phyloP scores from a whole-genome alignment of 2,888 invertebrate genomes.

The Calliphora vomitoria region DNA sequence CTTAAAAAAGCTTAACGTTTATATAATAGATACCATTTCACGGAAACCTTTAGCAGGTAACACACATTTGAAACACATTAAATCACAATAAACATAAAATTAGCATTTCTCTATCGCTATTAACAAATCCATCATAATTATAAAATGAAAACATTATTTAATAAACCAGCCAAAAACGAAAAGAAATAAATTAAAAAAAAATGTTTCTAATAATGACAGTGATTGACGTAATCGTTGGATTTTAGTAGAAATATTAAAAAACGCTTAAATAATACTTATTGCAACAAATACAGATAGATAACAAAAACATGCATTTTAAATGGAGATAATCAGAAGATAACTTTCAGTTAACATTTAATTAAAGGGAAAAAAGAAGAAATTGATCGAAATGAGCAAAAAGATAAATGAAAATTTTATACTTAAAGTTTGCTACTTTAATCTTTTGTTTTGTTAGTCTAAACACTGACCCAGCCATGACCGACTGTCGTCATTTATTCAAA shows the following conservation, averaged over 20 bases:
- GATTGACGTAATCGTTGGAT: conserved; percentile 56
- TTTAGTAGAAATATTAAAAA: conserved; percentile 8
- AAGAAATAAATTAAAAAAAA: conserved; percentile 4
- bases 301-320: neutral
- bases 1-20: neutral
- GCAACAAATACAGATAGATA: neutral
- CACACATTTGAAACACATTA: neutral
- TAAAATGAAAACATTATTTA: neutral
- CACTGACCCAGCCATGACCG: neutral
- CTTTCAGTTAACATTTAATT: conserved; percentile 21
- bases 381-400: conserved; percentile 1
- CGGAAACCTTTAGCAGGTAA: neutral
- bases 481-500: neutral
- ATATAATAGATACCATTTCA: neutral
- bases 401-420: neutral
- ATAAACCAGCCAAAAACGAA: neutral
- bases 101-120: neutral
- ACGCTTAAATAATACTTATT: conserved; percentile 30
- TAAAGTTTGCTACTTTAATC: conserved; percentile 65
- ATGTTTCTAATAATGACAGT: conserved; percentile 24
- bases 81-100: conserved; percentile 16
- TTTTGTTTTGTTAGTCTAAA: conserved; percentile 46
- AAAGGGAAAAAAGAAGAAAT: neutral
- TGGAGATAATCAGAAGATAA: conserved; percentile 26
- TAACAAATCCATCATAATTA: conserved; percentile 14